phyloP scores from a whole-genome alignment of 2,888 invertebrate genomes.

The Melinaea menophilus region DNA sequence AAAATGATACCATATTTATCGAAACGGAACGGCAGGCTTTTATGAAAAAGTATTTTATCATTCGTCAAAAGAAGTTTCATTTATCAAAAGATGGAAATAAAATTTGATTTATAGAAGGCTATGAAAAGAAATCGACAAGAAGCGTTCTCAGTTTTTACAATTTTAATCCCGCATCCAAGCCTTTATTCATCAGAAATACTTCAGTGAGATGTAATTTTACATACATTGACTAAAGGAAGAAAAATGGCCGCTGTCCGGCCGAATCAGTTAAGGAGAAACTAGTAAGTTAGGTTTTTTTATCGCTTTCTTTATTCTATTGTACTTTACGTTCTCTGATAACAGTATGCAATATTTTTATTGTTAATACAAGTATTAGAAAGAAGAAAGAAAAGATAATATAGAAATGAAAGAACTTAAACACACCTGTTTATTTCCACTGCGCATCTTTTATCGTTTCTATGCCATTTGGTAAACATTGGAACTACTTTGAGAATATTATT shows the following conservation, averaged over 20 bases:
- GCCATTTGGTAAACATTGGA: too few relatives aligned
- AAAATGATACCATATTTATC: conserved; percentile 23
- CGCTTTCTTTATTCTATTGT: neutral
- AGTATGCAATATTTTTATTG: neutral
- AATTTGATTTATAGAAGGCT: conserved; percentile 10
- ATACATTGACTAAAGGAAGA: conserved; percentile 16
- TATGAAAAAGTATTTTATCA: conserved; percentile 19
- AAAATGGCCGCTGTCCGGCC: conserved; percentile 17
- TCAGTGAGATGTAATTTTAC: conserved; percentile 16
- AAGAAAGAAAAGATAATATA: neutral
- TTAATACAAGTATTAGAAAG: neutral
- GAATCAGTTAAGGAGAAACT: conserved; percentile 15
- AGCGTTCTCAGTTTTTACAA: conserved; percentile 8
- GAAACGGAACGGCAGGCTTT: conserved; percentile 18
- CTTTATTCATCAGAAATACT: neutral
- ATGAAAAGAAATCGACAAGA: conserved; percentile 16
- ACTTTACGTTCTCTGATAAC: too few relatives aligned
- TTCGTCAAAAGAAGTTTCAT: conserved; percentile 18
- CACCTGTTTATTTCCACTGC: neutral
- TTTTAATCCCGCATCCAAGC: conserved; percentile 7
- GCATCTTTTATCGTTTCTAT: too few relatives aligned
- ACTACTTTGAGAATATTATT: too few relatives aligned
- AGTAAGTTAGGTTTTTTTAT: conserved; percentile 20
- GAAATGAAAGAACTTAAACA: conserved; percentile 5
- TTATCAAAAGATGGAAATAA: conserved; percentile 13